Conservation (phyloP, 2,888 invertebrate species). For the Heliconius ismenius region DNA sequence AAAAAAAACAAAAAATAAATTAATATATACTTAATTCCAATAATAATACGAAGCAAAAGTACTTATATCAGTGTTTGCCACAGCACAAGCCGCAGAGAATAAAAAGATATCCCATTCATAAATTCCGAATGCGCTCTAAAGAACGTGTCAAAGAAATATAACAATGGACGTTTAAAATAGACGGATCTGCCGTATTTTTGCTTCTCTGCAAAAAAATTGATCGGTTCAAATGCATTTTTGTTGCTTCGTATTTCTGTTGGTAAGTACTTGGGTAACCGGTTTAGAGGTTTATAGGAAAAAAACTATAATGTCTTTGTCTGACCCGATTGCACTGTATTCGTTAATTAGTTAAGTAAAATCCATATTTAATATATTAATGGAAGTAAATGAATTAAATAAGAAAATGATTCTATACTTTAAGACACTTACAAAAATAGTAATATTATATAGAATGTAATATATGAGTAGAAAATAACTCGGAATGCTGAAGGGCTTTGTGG, state of each 20-base stretch:
- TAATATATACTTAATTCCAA: too few species aligned
- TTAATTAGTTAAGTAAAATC: too few species aligned
- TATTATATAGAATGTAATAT: too few species aligned
- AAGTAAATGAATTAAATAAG: too few species aligned
- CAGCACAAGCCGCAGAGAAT: background rate
- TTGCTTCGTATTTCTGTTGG: background rate
- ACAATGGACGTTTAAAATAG: constrained; percentile 40
- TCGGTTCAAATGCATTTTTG: constrained; percentile 25
- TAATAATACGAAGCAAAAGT: background rate
- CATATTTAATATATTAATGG: too few species aligned
- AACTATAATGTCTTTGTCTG: background rate
- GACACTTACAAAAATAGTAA: background rate
- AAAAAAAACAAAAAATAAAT: too few species aligned
- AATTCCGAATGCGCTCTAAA: constrained; percentile 38
- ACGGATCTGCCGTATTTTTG: constrained; percentile 35
- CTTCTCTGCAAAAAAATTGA: constrained; percentile 22
- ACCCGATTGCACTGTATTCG: too few species aligned
- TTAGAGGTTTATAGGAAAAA: background rate
- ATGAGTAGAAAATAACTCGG: too few species aligned
- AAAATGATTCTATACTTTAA: background rate
- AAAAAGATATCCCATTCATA: constrained; percentile 32
- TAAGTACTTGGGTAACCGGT: background rate
- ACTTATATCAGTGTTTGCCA: background rate
- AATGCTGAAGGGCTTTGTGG: too few species aligned
- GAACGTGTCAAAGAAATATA: constrained; percentile 41